These are phyloP conservation scores for Morbakka virulenta DNA, from an alignment of 30 jellyfish, hydroid and myxozoan species.

Conservation along the genomic window DNA sequence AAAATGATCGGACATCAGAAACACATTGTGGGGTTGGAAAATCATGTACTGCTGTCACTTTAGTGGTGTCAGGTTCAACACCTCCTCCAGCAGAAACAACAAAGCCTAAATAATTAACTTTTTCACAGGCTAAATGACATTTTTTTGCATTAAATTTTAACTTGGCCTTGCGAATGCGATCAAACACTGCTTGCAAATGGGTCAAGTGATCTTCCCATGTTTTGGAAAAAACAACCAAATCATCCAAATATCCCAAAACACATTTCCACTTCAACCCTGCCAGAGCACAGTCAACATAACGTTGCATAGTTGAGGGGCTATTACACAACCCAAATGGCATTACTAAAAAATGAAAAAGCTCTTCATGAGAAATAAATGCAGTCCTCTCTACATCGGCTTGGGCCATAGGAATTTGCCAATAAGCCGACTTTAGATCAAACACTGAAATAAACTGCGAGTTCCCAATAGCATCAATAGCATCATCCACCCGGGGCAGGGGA, in stretches of 20 bases:
- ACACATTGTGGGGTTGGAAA: slow-evolving; percentile 37
- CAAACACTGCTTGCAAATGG: slow-evolving; percentile 26
- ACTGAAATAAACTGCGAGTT: not conserved
- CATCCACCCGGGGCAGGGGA: slow-evolving; percentile 8
- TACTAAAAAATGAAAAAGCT: slow-evolving; percentile 22
- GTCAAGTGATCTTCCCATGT: slow-evolving; percentile 12
- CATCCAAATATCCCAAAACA: slow-evolving; percentile 38
- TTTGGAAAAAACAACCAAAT: slow-evolving; percentile 21
- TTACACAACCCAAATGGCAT: slow-evolving; percentile 35
- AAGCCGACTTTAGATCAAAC: slow-evolving; percentile 10
- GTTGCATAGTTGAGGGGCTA: slow-evolving; percentile 43
- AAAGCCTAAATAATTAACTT: slow-evolving; percentile 46
- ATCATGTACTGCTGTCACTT: slow-evolving; percentile 3
- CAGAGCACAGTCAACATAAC: slow-evolving; percentile 9
- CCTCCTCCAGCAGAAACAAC: slow-evolving; percentile 57
- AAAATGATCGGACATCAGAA: slow-evolving; percentile 5
- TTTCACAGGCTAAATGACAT: slow-evolving; percentile 35
- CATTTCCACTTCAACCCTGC: slow-evolving; percentile 40
- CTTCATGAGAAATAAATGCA: no score
- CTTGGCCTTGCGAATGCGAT: slow-evolving; percentile 48
- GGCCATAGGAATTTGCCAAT: not conserved
- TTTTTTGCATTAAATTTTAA: slow-evolving; percentile 45
- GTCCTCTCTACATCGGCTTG: not conserved
- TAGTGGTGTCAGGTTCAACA: slow-evolving; percentile 48
- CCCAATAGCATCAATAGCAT: not conserved